These are phyloP conservation scores for Himalopsyche japonica DNA, from an alignment of 2,888 invertebrate genomes.

Conservation along the genomic window DNA sequence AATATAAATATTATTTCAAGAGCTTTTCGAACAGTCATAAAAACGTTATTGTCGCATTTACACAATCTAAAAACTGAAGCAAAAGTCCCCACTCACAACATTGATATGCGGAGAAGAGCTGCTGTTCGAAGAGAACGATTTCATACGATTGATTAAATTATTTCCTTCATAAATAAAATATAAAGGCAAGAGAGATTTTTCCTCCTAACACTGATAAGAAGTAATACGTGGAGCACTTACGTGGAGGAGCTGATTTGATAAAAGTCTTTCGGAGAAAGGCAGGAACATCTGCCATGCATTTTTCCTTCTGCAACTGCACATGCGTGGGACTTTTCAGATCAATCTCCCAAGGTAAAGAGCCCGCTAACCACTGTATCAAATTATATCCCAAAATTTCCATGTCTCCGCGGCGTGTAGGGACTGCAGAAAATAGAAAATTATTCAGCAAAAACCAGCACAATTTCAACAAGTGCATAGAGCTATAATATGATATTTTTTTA, in stretches of 20 bases:
- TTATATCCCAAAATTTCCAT: slow-evolving; percentile 94
- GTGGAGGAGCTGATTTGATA: slow-evolving; percentile 40
- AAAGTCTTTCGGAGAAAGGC: slow-evolving; percentile 53
- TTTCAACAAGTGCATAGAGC: no score
- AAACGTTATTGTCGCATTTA: no score
- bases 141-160: no score
- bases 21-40: no score
- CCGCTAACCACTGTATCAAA: slow-evolving; percentile 87
- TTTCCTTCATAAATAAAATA: no score
- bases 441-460: no score
- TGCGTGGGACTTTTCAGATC: slow-evolving; percentile 61
- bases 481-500: slow-evolving; percentile 43
- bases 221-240: slow-evolving; percentile 20
- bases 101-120: no score
- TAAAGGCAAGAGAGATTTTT: no score
- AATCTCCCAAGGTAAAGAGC: slow-evolving; percentile 83
- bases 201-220: not conserved
- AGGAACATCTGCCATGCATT: slow-evolving; percentile 64
- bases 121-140: no score
- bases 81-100: no score
- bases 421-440: slow-evolving; percentile 44
- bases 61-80: no score
- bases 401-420: slow-evolving; percentile 86
- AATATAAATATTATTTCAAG: no score
- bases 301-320: slow-evolving; percentile 72